Evolutionary conservation across 2,113 vertebrate species (phyloP).

Genomic region (Mastomys coucha): DNA sequence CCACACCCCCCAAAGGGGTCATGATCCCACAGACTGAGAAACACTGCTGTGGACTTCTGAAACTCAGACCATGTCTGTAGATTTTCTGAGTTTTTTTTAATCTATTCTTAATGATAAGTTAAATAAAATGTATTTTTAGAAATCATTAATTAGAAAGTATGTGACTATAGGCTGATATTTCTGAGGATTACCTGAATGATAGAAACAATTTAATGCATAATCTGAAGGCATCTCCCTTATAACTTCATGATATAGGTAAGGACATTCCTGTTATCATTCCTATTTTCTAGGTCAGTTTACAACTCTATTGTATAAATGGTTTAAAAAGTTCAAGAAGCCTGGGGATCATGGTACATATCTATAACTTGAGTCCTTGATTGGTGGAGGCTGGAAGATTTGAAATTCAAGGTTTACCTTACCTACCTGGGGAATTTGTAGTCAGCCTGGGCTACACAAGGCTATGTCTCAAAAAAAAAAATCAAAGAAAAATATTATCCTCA

Average conservation of each 20-base stretch:
- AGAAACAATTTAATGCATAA: background rate
- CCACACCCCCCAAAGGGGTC: background rate
- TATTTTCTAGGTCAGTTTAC: background rate
- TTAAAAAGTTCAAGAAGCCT: background rate
- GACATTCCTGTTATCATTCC: background rate
- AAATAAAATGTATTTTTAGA: slow-evolving; percentile 1
- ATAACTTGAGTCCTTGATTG: background rate
- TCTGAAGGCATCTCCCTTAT: background rate
- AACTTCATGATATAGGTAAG: background rate
- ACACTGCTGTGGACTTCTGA: background rate
- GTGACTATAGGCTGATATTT: background rate
- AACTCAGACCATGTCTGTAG: background rate
- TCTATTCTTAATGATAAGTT: background rate
- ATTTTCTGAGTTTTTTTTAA: slow-evolving; percentile 23
- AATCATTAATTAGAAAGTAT: background rate
- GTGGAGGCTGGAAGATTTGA: background rate
- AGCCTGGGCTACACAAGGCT: background rate
- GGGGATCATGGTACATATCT: background rate
- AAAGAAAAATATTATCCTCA: background rate
- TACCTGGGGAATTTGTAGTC: background rate
- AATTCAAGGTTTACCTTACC: background rate
- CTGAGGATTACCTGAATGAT: background rate
- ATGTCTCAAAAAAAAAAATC: background rate
- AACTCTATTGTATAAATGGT: background rate
- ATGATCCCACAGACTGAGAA: background rate